Percentiles rank a stretch among this genome's conserved stretches.
phyloP scores from a whole-genome alignment of 2,113 vertebrate genomes.

The Mus spicilegus region DNA sequence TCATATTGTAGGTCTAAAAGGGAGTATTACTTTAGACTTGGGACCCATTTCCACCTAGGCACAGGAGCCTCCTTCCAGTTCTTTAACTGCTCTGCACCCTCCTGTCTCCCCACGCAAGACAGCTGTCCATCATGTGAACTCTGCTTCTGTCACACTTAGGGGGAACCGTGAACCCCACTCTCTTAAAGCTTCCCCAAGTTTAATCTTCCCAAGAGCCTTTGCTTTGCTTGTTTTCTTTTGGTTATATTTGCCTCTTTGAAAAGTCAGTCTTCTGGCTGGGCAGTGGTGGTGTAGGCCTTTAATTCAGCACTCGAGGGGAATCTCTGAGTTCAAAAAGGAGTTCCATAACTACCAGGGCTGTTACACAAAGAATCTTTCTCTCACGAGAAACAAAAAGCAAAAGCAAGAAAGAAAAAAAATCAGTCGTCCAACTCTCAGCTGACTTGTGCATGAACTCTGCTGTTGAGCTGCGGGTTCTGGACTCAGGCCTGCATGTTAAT shows the following conservation, averaged over 20 bases:
- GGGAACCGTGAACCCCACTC: no score
- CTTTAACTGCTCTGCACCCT: neutral
- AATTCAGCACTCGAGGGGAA: neutral
- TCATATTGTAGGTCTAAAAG: neutral
- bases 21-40: constrained; percentile 31
- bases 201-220: neutral
- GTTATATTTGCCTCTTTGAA: neutral
- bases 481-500: neutral
- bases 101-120: neutral
- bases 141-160: no score
- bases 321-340: neutral
- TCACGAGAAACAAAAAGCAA: neutral
- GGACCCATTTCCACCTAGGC: neutral
- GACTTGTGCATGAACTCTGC: neutral
- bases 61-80: neutral
- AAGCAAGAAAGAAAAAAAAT: neutral
- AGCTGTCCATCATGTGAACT: neutral
- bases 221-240: neutral
- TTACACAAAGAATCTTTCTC: neutral
- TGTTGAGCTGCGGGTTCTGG: neutral
- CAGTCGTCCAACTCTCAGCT: neutral
- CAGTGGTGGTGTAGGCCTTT: neutral
- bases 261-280: neutral
- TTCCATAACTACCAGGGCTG: neutral
- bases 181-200: neutral